Percentiles rank a stretch among this genome's conserved stretches.
These are phyloP conservation scores for Clostera curtula DNA, from an alignment of 2,888 invertebrate genomes.

Conservation along the genomic window DNA sequence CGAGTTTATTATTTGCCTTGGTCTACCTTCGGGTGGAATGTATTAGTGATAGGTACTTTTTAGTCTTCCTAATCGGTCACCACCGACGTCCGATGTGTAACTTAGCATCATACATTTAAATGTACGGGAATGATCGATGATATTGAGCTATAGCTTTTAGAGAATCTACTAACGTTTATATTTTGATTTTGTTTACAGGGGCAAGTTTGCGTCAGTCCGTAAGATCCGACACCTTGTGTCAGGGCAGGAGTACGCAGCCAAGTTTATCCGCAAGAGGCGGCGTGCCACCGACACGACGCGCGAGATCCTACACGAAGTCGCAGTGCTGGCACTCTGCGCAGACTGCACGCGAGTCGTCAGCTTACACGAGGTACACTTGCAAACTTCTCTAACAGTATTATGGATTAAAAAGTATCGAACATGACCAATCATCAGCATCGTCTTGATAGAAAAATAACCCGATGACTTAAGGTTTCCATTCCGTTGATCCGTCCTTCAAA, in stretches of 20 bases:
- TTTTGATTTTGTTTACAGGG: slow-evolving; percentile 78
- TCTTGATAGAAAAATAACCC: too few species aligned
- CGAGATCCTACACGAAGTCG: slow-evolving; percentile 95
- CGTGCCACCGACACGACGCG: slow-evolving; percentile 89
- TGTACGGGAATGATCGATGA: too few species aligned
- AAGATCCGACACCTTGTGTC: slow-evolving; percentile 91
- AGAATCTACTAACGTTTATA: background rate
- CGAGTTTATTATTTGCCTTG: too few species aligned
- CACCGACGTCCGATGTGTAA: too few species aligned
- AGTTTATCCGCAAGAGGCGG: slow-evolving; percentile 93
- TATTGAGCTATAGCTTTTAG: background rate
- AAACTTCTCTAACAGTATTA: background rate
- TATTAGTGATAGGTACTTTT: too few species aligned
- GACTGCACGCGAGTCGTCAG: slow-evolving; percentile 90
- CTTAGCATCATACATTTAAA: too few species aligned
- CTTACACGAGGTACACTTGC: slow-evolving; percentile 82
- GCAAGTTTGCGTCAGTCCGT: slow-evolving; percentile 96
- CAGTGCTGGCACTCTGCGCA: slow-evolving; percentile 90
- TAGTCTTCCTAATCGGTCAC: too few species aligned
- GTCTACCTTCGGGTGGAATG: too few species aligned
- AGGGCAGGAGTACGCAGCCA: slow-evolving; percentile 95
- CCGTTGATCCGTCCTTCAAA: too few species aligned
- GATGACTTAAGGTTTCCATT: too few species aligned
- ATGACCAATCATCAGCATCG: too few species aligned
- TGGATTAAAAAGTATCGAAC: background rate